Base-by-base conservation (phyloP, 2,113 vertebrate genomes). In the Rousettus leschenaultii region DNA sequence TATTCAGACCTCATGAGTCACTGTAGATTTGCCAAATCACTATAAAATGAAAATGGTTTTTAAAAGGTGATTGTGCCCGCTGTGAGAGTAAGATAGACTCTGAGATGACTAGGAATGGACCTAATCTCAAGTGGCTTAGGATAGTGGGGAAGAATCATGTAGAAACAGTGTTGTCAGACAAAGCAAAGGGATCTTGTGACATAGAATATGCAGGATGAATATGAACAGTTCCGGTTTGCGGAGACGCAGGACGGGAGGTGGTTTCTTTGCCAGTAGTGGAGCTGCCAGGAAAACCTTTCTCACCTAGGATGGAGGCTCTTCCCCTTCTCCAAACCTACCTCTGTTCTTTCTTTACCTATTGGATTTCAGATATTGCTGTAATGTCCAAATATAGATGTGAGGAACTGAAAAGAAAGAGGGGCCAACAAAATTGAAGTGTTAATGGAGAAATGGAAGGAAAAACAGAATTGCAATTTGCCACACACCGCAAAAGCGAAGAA, bases 281-380 rank as follows among this genome's bases (percentile, higher is more conserved):
- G 61, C 63, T 26, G 1, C 15, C 45, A 5, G 43, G 84, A 21
- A 71, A 83, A 45, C 6, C 61, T 59, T 19, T 33, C 61, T 83
- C 68, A 28, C 53, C 43, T 65, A 43, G 63, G n/a, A 33, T 38
- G 24, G 57, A 71, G n/a, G 8, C 24, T 24, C 2, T 2, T 1
- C 19, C 8, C 13, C 1, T 0, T 26, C 3, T 24, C 4, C 51
- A 30, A 3, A 10, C 19, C 19, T 4, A 78, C 4, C 21, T 9
- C 11, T 66, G n/a, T 57, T 38, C 21, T 24, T 19, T 48, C 57
- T 28, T 30, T 65, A n/a, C 14, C 33, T 86, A 1, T 78, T 86
- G 45, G 30, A 40, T 22, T 59, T 94, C 61, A 43, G 0, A 53
- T 70, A 51, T 33, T 48, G 22, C 55, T 71, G 3, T 57, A 16